phyloP scores from a whole-genome alignment of 2,113 vertebrate species.

The Arothron firmamentum region DNA sequence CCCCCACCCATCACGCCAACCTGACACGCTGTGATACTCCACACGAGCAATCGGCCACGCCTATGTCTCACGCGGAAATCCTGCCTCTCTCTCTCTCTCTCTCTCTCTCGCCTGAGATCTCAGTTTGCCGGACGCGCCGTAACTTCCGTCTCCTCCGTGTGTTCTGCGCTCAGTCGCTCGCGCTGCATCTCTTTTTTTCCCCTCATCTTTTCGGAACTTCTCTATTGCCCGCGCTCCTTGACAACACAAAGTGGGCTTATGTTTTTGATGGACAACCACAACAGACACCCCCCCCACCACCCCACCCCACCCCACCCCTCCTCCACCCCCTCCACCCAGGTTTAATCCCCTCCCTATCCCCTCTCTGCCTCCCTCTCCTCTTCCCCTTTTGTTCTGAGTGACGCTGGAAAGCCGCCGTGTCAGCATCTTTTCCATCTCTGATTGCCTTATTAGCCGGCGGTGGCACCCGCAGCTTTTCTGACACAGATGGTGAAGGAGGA shows the following conservation, averaged over 20 bases:
- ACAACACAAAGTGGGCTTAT: conserved; percentile 74
- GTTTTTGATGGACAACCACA: conserved; percentile 79
- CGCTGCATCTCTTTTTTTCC: conserved; percentile 44
- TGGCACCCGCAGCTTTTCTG: conserved; percentile 74
- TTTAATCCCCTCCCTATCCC: conserved; percentile 67
- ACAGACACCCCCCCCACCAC: conserved; percentile 61
- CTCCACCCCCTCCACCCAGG: conserved; percentile 32
- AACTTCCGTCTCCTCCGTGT: too few relatives aligned
- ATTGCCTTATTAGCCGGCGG: conserved; percentile 81
- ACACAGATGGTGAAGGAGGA: conserved; percentile 73
- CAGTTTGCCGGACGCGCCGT: background rate
- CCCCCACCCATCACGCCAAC: conserved; percentile 77
- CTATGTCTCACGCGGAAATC: conserved; percentile 9
- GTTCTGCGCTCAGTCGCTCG: conserved; percentile 6
- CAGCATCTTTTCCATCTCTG: conserved; percentile 81
- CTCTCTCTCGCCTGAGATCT: background rate
- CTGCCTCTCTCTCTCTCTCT: background rate
- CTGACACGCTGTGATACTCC: conserved; percentile 62
- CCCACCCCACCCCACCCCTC: conserved; percentile 23
- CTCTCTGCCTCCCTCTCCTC: conserved; percentile 47
- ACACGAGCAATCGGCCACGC: conserved; percentile 43
- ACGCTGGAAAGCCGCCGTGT: conserved; percentile 77
- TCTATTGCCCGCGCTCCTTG: conserved; percentile 60
- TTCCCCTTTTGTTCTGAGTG: conserved; percentile 77
- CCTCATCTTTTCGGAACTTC: conserved; percentile 60